Evolutionary conservation across 1,140 invertebrate genomes (phyloP).

Genomic region (Drosophila willistoni): DNA sequence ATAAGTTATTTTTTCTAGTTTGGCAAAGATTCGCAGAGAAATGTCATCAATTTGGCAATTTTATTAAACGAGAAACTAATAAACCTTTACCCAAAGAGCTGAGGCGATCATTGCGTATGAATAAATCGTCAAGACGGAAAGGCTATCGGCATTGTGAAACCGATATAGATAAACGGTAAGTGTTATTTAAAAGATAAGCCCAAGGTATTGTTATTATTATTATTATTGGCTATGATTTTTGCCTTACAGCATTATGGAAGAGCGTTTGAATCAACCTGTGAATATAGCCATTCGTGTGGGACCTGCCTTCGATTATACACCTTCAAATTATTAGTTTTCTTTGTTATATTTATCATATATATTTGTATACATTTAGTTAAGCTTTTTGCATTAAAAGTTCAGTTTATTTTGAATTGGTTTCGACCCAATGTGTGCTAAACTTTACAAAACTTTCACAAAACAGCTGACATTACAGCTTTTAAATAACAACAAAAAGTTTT

Average conservation of each 20-base stretch:
- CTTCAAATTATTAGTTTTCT: constrained; percentile 42
- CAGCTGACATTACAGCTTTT: constrained; percentile 7
- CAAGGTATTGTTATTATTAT: constrained; percentile 26
- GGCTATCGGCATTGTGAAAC: constrained; percentile 84
- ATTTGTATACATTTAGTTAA: constrained; percentile 2
- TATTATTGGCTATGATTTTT: neutral
- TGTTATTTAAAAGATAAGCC: constrained; percentile 50
- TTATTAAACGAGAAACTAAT: constrained; percentile 61
- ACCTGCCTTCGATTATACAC: constrained; percentile 60
- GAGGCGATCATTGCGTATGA: constrained; percentile 70
- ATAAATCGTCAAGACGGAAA: constrained; percentile 82
- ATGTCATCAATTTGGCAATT: constrained; percentile 47
- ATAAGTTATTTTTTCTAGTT: constrained; percentile 39
- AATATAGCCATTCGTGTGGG: constrained; percentile 67
- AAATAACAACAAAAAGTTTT: neutral
- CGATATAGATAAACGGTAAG: constrained; percentile 85
- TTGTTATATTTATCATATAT: constrained; percentile 11
- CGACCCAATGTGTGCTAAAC: constrained; percentile 38
- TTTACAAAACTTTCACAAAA: constrained; percentile 23
- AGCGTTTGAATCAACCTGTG: constrained; percentile 52
- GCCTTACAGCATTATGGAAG: constrained; percentile 43
- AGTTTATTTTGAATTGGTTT: neutral
- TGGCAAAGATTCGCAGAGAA: constrained; percentile 60
- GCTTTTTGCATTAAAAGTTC: constrained; percentile 34
- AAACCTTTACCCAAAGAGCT: constrained; percentile 75